Conservation (phyloP, 2,888 invertebrate genomes). For the Dasypolia templi region DNA sequence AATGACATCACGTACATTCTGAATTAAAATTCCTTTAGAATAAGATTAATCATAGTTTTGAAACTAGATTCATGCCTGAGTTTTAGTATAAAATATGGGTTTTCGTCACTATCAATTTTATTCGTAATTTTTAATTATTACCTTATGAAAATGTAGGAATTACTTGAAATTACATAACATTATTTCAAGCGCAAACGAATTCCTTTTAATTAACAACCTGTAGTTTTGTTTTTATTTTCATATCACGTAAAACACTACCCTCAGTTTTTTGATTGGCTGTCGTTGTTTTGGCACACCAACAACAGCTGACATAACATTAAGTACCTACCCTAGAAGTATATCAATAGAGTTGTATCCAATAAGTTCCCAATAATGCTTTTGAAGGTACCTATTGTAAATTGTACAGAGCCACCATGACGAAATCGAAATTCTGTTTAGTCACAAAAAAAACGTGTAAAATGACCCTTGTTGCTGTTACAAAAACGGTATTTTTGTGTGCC, state of each 20-base stretch:
- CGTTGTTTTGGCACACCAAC: too few species aligned
- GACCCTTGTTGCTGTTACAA: neutral
- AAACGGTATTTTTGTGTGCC: neutral
- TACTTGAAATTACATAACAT: neutral
- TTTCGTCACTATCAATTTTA: neutral
- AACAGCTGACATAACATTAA: neutral
- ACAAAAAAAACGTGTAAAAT: neutral
- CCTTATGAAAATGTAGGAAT: neutral
- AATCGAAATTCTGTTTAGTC: neutral
- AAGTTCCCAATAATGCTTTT: neutral
- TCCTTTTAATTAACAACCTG: slow-evolving; percentile 36
- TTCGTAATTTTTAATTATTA: neutral
- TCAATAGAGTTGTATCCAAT: neutral
- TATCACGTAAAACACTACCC: neutral
- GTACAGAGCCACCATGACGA: neutral
- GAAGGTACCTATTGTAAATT: neutral
- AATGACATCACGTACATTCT: too few species aligned
- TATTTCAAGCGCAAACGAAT: slow-evolving; percentile 41
- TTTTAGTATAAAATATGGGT: neutral
- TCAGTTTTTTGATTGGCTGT: neutral
- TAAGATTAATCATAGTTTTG: neutral
- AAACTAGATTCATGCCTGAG: neutral
- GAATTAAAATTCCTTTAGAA: neutral
- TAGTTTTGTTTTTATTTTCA: slow-evolving; percentile 48
- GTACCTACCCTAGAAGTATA: neutral